Evolutionary conservation across 2,113 vertebrate genomes (phyloP).

Genomic region (Anser cygnoides): DNA sequence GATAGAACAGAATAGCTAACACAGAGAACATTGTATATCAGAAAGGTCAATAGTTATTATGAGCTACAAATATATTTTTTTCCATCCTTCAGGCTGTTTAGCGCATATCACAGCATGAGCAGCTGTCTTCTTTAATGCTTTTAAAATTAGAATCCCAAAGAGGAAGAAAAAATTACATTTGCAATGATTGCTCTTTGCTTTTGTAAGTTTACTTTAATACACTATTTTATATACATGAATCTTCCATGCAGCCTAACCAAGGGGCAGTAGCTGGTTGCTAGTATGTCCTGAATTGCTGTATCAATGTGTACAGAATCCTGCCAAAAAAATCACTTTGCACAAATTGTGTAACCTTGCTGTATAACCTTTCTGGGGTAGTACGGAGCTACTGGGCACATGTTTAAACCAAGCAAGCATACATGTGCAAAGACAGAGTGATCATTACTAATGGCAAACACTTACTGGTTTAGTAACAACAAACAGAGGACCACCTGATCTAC

Average conservation of each 20-base stretch:
- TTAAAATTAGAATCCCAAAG: conserved; percentile 87
- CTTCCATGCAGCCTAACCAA: conserved; percentile 68
- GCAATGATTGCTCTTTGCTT: conserved; percentile 85
- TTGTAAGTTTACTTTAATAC: conserved; percentile 86
- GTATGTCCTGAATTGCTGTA: conserved; percentile 51
- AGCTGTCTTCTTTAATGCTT: conserved; percentile 87
- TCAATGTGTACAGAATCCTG: conserved; percentile 55
- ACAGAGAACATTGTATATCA: conserved; percentile 85
- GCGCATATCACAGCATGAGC: conserved; percentile 84
- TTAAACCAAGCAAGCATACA: background rate
- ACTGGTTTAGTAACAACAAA: conserved; percentile 17
- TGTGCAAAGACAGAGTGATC: background rate
- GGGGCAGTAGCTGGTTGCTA: conserved; percentile 55
- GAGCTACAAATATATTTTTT: conserved; percentile 88
- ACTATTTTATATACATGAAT: conserved; percentile 83
- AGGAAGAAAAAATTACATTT: conserved; percentile 84
- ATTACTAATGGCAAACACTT: background rate
- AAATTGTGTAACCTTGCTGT: conserved; percentile 57
- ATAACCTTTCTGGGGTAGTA: conserved; percentile 36
- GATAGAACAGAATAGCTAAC: conserved; percentile 87
- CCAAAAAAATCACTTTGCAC: conserved; percentile 58
- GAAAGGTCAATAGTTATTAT: conserved; percentile 89
- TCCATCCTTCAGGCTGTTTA: conserved; percentile 86
- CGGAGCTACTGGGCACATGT: background rate
- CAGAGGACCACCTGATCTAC: background rate